These are phyloP conservation scores for Solea solea DNA, from an alignment of 2,113 vertebrate species.

Conservation along the genomic window DNA sequence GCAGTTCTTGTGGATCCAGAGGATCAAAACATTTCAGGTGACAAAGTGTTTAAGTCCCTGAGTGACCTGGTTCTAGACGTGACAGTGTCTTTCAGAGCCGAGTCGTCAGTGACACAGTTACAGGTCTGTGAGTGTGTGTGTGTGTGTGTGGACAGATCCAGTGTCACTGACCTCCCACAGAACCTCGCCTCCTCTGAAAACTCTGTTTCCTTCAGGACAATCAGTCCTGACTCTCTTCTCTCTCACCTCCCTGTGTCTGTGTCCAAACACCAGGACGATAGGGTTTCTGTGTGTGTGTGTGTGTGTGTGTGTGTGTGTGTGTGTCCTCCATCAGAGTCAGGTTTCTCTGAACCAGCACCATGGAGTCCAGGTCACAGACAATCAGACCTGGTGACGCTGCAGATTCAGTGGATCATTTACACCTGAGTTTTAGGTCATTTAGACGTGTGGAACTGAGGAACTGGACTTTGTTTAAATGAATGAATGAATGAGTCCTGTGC, in stretches of 20 bases:
- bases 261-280: constrained; percentile 51
- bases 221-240: constrained; percentile 16
- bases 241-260: constrained; percentile 27
- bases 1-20: too few relatives aligned
- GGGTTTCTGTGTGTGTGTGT: constrained; percentile 63
- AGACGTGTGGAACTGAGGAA: too few relatives aligned
- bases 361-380: constrained; percentile 35
- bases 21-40: too few relatives aligned
- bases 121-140: too few relatives aligned
- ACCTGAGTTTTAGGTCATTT: background rate
- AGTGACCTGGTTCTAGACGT: background rate
- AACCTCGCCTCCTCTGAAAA: constrained; percentile 29
- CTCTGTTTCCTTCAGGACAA: constrained; percentile 18
- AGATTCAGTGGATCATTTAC: background rate
- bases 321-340: constrained; percentile 41
- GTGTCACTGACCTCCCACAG: constrained; percentile 72
- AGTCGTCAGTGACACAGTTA: constrained; percentile 16
- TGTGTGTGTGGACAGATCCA: constrained; percentile 38
- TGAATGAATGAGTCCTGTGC: too few relatives aligned
- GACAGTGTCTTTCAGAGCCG: constrained; percentile 3
- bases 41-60: too few relatives aligned
- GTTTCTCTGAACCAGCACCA: constrained; percentile 52
- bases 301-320: background rate
- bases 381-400: constrained; percentile 6
- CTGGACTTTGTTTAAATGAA: too few relatives aligned